Evolutionary conservation across 1,140 invertebrate genomes (phyloP).

Genomic region (Drosophila erecta): DNA sequence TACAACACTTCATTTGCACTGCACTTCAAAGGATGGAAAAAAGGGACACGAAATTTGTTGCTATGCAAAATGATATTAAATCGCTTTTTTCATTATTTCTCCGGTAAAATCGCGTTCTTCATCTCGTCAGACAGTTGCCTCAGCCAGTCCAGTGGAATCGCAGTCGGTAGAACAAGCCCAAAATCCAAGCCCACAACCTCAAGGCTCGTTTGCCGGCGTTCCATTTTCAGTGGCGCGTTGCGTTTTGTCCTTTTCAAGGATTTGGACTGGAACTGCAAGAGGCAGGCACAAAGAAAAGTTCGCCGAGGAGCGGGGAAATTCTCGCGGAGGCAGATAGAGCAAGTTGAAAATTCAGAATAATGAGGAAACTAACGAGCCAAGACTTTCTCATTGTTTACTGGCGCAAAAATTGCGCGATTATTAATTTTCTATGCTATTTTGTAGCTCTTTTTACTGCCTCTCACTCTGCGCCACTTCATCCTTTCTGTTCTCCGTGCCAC

Average conservation of each 20-base stretch:
- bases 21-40: slow-evolving; percentile 12
- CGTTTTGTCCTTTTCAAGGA: slow-evolving; percentile 44
- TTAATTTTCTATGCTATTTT: slow-evolving; percentile 84
- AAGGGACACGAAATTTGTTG: slow-evolving; percentile 37
- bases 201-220: slow-evolving; percentile 39
- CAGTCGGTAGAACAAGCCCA: too few species aligned
- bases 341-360: slow-evolving; percentile 77
- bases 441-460: slow-evolving; percentile 52
- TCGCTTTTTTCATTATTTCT: slow-evolving; percentile 64
- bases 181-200: slow-evolving; percentile 24
- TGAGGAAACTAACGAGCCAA: slow-evolving; percentile 83
- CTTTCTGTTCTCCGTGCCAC: slow-evolving; percentile 16
- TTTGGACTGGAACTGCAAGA: slow-evolving; percentile 54
- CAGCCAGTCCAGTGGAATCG: slow-evolving; percentile 9
- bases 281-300: slow-evolving; percentile 43
- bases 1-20: slow-evolving; percentile 37
- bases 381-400: slow-evolving; percentile 82
- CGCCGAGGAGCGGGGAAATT: slow-evolving; percentile 4
- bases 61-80: slow-evolving; percentile 70
- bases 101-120: slow-evolving; percentile 42
- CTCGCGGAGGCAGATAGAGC: slow-evolving; percentile 18
- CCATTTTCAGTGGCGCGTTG: slow-evolving; percentile 29
- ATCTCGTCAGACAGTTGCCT: slow-evolving; percentile 56
- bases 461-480: slow-evolving; percentile 12
- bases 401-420: slow-evolving; percentile 81